Evolutionary conservation across 2,113 vertebrate genomes (phyloP).

Genomic region (Vulpes vulpes): DNA sequence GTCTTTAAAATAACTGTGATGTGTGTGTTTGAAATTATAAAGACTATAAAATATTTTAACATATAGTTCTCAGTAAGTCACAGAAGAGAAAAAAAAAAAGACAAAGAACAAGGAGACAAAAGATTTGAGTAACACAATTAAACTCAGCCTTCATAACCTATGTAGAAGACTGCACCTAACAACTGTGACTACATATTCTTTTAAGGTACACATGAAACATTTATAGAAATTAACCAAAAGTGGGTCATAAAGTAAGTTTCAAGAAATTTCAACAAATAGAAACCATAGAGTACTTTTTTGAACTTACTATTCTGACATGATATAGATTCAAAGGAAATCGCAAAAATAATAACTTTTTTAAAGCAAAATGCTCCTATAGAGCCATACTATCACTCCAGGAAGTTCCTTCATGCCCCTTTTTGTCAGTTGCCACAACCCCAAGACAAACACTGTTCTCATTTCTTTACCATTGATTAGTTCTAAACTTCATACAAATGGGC

Average conservation of each 20-base stretch:
- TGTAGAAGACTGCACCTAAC: not conserved
- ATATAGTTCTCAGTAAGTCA: not conserved
- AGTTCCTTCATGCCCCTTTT: not conserved
- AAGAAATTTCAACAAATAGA: conserved; percentile 21
- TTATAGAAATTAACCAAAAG: not conserved
- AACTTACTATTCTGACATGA: conserved; percentile 8
- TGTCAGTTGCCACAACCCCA: not conserved
- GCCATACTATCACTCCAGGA: not conserved
- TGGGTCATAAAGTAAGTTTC: not conserved
- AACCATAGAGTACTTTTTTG: not conserved
- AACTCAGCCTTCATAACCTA: not conserved
- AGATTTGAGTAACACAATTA: not conserved
- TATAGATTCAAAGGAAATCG: not conserved
- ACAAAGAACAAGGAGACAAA: not conserved
- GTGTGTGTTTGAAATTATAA: not conserved
- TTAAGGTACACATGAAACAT: not conserved
- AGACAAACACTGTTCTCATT: not conserved
- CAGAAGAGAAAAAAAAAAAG: not conserved
- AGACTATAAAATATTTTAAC: conserved; percentile 10
- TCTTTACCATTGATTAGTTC: not conserved
- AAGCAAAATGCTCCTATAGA: not conserved
- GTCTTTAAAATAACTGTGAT: not conserved
- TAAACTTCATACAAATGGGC: not conserved
- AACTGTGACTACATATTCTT: not conserved
- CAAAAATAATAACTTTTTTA: not conserved